These are phyloP conservation scores for Chelon auratus DNA, from an alignment of 2,797 vertebrate species.

Conservation along the genomic window DNA sequence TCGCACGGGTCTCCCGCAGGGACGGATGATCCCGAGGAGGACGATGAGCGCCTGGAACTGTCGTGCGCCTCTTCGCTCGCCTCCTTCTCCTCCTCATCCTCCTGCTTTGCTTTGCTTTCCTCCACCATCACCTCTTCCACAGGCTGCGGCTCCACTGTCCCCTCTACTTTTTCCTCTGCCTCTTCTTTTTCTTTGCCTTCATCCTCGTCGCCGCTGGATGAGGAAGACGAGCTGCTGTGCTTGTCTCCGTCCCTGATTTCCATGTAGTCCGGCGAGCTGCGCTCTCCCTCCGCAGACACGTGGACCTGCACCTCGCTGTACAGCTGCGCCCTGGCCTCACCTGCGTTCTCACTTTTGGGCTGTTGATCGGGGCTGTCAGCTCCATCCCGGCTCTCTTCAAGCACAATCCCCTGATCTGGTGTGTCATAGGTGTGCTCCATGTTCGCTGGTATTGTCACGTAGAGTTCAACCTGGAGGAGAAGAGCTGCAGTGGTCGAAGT, in stretches of 20 bases:
- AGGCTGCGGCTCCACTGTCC: not conserved
- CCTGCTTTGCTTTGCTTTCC: not conserved
- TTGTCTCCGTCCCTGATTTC: slow-evolving; percentile 53
- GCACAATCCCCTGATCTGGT: not conserved
- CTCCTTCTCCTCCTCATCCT: slow-evolving; percentile 8
- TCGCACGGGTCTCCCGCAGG: slow-evolving; percentile 63
- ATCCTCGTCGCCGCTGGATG: slow-evolving; percentile 57
- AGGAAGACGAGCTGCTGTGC: slow-evolving; percentile 42
- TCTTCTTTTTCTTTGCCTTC: not conserved
- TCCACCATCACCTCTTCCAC: not conserved
- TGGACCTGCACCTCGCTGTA: slow-evolving; percentile 67
- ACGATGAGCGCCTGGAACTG: slow-evolving; percentile 68
- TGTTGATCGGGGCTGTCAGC: slow-evolving; percentile 14
- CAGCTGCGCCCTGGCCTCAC: slow-evolving; percentile 46
- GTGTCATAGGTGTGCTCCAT: slow-evolving; percentile 74
- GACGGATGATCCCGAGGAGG: slow-evolving; percentile 66
- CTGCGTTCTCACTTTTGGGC: slow-evolving; percentile 28
- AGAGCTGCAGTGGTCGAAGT: slow-evolving; percentile 21
- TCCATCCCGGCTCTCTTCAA: slow-evolving; percentile 27
- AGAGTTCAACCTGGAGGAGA: not conserved
- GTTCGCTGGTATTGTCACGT: not conserved
- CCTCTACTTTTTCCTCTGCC: not conserved
- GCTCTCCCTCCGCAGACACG: slow-evolving; percentile 17
- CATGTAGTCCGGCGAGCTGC: slow-evolving; percentile 70
- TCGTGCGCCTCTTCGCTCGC: slow-evolving; percentile 46